These are phyloP conservation scores for Apodemia zela DNA, from an alignment of 2,888 invertebrate species.

Conservation along the genomic window DNA sequence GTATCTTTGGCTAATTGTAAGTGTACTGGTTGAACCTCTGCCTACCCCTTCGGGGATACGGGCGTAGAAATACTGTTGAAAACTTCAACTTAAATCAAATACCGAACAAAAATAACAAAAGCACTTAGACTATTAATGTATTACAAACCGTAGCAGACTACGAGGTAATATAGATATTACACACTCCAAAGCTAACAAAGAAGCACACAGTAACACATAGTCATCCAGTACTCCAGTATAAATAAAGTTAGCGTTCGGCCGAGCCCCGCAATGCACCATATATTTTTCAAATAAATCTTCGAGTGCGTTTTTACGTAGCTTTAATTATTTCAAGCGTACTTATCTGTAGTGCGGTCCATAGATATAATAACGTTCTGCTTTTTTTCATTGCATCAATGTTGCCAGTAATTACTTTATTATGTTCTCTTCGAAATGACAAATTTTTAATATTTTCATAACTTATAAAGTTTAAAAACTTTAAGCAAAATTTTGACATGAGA, in stretches of 20 bases:
- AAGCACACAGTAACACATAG: not conserved
- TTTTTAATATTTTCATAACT: not conserved
- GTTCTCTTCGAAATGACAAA: not conserved
- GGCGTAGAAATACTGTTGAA: too few species aligned
- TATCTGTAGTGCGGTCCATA: constrained; percentile 25
- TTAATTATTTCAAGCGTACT: constrained; percentile 32
- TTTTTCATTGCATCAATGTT: constrained; percentile 11
- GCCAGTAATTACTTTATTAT: constrained; percentile 6
- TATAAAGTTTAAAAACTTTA: too few species aligned
- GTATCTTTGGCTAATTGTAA: too few species aligned
- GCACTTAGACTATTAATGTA: too few species aligned
- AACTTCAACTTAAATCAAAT: too few species aligned
- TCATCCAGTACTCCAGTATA: not conserved
- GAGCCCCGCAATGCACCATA: constrained; percentile 18
- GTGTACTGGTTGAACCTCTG: too few species aligned
- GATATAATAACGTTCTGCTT: constrained; percentile 26
- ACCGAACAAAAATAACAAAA: not conserved
- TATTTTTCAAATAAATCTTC: constrained; percentile 26
- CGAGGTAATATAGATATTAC: not conserved
- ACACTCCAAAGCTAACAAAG: constrained; percentile 7
- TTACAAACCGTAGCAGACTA: not conserved
- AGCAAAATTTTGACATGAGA: too few species aligned
- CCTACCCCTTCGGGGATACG: too few species aligned
- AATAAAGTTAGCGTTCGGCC: constrained; percentile 11
- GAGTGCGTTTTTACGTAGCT: constrained; percentile 27